Conservation (phyloP, 2,797 vertebrate genomes). For the Taenioides sp. region DNA sequence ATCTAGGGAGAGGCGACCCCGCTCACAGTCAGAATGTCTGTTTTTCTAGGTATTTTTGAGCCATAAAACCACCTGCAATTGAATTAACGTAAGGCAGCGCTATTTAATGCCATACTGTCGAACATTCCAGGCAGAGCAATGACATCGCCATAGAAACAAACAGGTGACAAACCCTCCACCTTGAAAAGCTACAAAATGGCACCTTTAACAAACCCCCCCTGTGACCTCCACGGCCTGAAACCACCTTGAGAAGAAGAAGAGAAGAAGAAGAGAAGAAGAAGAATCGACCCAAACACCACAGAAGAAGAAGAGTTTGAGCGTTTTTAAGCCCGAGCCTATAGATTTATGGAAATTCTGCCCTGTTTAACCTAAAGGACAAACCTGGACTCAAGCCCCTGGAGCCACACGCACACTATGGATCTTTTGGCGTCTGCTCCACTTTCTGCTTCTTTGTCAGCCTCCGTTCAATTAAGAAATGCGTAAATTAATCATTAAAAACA, state of each 20-base stretch:
- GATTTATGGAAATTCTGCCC: constrained; percentile 56
- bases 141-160: too few species aligned
- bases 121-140: too few species aligned
- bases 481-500: neutral
- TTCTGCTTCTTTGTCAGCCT: neutral
- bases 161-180: too few species aligned
- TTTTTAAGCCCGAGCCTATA: constrained; percentile 36
- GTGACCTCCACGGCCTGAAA: constrained; percentile 41
- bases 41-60: too few species aligned
- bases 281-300: constrained; percentile 29
- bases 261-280: neutral
- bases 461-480: constrained; percentile 14
- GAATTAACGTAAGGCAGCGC: too few species aligned
- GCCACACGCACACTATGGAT: constrained; percentile 7
- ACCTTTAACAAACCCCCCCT: too few species aligned
- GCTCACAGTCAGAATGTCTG: too few species aligned
- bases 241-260: constrained; percentile 41
- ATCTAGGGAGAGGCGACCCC: too few species aligned
- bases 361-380: constrained; percentile 34
- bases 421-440: neutral
- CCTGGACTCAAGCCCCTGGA: constrained; percentile 27
- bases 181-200: too few species aligned
- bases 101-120: too few species aligned
- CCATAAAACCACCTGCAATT: too few species aligned
- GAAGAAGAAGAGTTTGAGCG: constrained; percentile 31